A percentile compares a stretch with the other conserved stretches of the same genome.
These are phyloP conservation scores for Pinna nobilis DNA, from an alignment of 1,140 invertebrate genomes.

Conservation along the genomic window DNA sequence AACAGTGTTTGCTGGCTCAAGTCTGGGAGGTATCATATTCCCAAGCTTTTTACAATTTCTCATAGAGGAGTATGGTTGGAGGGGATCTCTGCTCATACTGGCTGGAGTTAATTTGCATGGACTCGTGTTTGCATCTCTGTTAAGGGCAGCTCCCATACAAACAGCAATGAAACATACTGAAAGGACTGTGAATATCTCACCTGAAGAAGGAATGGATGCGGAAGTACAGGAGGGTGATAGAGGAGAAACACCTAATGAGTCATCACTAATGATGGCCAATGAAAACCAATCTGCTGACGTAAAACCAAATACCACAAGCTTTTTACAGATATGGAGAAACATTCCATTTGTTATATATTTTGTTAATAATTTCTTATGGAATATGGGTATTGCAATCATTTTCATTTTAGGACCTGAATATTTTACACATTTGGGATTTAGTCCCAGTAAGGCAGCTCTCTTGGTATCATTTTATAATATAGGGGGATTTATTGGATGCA, in stretches of 20 bases:
- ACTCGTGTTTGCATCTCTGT: slow-evolving; percentile 54
- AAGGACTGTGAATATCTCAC: neutral
- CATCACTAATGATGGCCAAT: neutral
- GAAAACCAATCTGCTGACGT: neutral
- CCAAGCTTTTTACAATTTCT: slow-evolving; percentile 80
- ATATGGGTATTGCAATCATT: slow-evolving; percentile 53
- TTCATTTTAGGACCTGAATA: slow-evolving; percentile 60
- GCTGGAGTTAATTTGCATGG: slow-evolving; percentile 88
- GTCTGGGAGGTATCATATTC: slow-evolving; percentile 88
- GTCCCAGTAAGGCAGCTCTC: slow-evolving; percentile 47
- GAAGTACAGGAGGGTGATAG: slow-evolving; percentile 8
- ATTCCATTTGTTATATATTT: slow-evolving; percentile 63
- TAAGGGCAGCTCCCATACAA: slow-evolving; percentile 47
- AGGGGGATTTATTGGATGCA: slow-evolving; percentile 56
- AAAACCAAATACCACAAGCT: neutral
- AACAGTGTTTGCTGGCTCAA: slow-evolving; percentile 93
- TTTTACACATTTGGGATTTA: slow-evolving; percentile 43
- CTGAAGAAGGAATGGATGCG: neutral
- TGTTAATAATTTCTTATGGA: slow-evolving; percentile 67
- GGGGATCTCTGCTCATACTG: slow-evolving; percentile 86
- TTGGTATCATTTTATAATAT: slow-evolving; percentile 51
- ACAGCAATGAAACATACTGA: slow-evolving; percentile 2
- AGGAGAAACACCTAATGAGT: neutral
- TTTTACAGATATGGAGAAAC: slow-evolving; percentile 25
- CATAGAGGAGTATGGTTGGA: slow-evolving; percentile 84